Base-by-base conservation (phyloP, 2,888 invertebrate species). In the Noctua comes region DNA sequence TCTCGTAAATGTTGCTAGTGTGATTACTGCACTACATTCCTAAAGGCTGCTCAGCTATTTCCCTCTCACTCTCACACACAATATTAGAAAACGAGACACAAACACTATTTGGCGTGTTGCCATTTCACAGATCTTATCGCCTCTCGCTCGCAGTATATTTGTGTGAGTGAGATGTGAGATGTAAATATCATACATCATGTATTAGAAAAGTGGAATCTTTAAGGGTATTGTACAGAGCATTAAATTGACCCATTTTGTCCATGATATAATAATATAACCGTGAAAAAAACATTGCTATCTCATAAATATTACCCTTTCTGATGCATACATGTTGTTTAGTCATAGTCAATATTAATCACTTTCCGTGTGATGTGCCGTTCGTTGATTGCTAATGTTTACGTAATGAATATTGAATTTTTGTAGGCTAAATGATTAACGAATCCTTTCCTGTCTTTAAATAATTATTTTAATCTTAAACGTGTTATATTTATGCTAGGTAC, bases 1-100 rank as follows among this genome's bases (percentile, higher is more conserved):
- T 88, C 88, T 88, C 89, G 92, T 93, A 89, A 88, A 88, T 82
- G 89, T 93, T 87, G 93, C 93, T 91, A 91, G 79, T 73, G 54
- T 77, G 64, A 71, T 16, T 48, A 79, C 27, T 76, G 27, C 36
- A 54, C 54, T 76, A 70, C 65, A n/a, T 66, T 21, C 27, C 4
- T 54, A 27, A 43, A 68, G 70, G 70, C 70, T 66, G 18, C 18
- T 16, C n/a, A 16, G 4, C 27, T 71, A 71, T 46, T 70, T n/a
- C 24, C 11, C 16, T 70, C 65, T 79, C 70, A 3, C 16, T 84
- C 18, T 79, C 43, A 46, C 66, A 81, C 16, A n/a, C 6, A 10
- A 18, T 51, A 24, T 13, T n/a, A 43, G 11, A 65, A 11, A 83
- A 24, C 1, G 51, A 40, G 57, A 80, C n/a, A n/a, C 10, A 57